Evolutionary conservation across 2,888 invertebrate genomes (phyloP).

Genomic region (Coleophora deauratella): DNA sequence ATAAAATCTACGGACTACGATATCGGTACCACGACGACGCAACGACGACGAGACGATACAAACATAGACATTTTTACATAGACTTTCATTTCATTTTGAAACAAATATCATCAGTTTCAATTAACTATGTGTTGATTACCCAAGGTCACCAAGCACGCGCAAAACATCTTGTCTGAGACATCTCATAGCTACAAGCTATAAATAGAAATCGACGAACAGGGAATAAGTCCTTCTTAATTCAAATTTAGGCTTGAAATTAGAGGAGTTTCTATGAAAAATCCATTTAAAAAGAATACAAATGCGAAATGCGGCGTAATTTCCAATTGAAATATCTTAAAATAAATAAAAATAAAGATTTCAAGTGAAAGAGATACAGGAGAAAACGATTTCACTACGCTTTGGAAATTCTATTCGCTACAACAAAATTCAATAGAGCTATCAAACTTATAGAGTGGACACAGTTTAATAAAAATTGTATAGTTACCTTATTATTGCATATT

Average conservation of each 20-base stretch:
- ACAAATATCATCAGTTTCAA: too few species aligned
- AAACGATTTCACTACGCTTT: too few species aligned
- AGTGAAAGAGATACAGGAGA: too few species aligned
- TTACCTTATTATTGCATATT: slow-evolving; percentile 49
- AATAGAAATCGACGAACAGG: slow-evolving; percentile 18
- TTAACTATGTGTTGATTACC: too few species aligned
- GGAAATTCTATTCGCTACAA: too few species aligned
- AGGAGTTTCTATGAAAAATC: background rate
- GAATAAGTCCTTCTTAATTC: background rate
- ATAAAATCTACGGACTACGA: too few species aligned
- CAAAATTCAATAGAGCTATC: background rate
- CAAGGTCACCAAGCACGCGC: too few species aligned
- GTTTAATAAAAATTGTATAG: slow-evolving; percentile 4
- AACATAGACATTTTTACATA: too few species aligned
- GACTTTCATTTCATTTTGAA: too few species aligned
- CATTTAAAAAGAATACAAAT: background rate
- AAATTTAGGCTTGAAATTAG: background rate
- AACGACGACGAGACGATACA: too few species aligned
- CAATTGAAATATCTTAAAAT: background rate
- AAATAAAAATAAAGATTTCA: background rate
- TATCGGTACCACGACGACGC: too few species aligned
- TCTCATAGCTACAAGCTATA: slow-evolving; percentile 17
- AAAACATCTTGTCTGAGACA: too few species aligned
- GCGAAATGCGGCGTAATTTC: background rate
- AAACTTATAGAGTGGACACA: background rate